Evolutionary conservation across 1,140 invertebrate species (phyloP).

Genomic region (Pectinophora gossypiella): DNA sequence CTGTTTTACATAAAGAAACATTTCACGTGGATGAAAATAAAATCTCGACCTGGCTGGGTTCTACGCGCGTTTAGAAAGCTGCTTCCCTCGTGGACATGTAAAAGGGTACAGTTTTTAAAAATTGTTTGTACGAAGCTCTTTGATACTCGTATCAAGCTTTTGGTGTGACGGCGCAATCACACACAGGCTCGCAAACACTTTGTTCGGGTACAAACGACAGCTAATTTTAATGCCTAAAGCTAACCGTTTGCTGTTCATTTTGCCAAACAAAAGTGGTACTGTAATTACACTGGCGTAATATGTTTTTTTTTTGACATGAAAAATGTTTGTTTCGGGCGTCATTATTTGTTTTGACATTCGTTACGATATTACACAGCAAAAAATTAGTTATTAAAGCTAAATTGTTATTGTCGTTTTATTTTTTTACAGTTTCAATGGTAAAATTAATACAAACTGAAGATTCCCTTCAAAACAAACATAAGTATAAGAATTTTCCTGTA

Average conservation of each 20-base stretch:
- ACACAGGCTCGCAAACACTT: constrained; percentile 28
- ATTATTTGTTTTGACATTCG: no score
- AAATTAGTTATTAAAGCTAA: no score
- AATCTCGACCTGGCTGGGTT: not conserved
- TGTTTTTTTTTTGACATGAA: no score
- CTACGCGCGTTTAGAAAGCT: constrained; percentile 3
- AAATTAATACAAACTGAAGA: no score
- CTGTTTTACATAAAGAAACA: not conserved
- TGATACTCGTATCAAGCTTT: constrained; percentile 51
- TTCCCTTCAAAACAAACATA: no score
- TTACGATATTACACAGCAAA: no score
- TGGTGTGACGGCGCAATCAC: constrained; percentile 34
- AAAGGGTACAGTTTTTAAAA: constrained; percentile 39
- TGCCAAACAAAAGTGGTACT: not conserved
- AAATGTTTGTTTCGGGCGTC: no score
- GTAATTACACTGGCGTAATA: not conserved
- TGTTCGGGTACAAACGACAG: constrained; percentile 1
- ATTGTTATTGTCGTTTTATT: no score
- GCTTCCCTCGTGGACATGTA: constrained; percentile 21
- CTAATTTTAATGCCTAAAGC: constrained; percentile 7
- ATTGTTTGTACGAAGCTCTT: constrained; percentile 39
- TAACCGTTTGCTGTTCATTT: not conserved
- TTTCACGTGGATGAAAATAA: not conserved
- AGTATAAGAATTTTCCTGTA: no score
- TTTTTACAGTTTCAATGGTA: no score